Evolutionary conservation across 2,113 vertebrate species (phyloP).

Genomic region (Mola mola): DNA sequence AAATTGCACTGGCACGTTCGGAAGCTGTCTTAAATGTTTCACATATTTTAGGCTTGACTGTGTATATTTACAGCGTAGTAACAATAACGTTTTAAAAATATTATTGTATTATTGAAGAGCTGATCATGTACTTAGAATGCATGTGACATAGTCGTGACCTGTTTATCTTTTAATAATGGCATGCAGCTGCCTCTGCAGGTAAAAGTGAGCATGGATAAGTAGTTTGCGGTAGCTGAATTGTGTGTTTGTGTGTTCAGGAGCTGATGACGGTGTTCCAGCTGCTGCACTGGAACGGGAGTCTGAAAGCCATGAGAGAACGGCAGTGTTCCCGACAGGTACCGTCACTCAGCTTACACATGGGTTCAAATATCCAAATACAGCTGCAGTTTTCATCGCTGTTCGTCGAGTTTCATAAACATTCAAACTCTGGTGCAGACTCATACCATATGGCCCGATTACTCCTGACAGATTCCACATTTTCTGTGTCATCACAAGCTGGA

Average conservation of each 20-base stretch:
- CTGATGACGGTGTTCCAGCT: slow-evolving; percentile 99
- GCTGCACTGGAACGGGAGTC: slow-evolving; percentile 97
- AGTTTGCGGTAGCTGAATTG: not conserved
- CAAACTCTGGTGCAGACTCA: not conserved
- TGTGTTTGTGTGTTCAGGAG: slow-evolving; percentile 83
- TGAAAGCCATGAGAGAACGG: slow-evolving; percentile 97
- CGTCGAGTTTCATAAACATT: slow-evolving; percentile 4
- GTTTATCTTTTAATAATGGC: slow-evolving; percentile 7
- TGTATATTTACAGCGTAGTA: no score
- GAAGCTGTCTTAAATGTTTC: not conserved
- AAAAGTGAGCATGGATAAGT: not conserved
- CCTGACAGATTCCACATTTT: not conserved
- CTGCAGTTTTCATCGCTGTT: slow-evolving; percentile 4
- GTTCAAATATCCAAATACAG: slow-evolving; percentile 12
- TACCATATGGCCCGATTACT: not conserved
- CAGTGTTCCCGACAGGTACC: slow-evolving; percentile 96
- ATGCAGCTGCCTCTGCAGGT: not conserved
- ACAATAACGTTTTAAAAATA: no score
- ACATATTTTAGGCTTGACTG: not conserved
- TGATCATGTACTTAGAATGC: no score
- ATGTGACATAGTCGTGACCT: not conserved
- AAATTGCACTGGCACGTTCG: not conserved
- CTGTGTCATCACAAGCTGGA: not conserved
- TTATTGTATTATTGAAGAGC: no score
- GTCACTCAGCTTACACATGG: not conserved